Evolutionary conservation across 2,888 invertebrate genomes (phyloP).

Genomic region (Euzophera pinguis): DNA sequence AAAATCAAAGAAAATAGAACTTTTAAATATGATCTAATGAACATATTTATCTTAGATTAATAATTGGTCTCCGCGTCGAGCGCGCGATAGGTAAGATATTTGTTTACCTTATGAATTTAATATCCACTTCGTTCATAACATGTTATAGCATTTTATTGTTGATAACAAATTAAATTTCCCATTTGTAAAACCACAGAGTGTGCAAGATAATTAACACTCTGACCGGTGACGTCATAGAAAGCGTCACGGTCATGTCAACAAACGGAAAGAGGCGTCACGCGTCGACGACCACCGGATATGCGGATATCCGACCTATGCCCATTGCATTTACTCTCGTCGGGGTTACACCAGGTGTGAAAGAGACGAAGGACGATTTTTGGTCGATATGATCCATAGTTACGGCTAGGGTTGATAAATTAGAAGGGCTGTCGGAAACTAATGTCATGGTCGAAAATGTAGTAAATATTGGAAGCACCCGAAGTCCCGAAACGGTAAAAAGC

Average conservation of each 20-base stretch:
- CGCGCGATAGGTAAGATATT: too few relatives aligned
- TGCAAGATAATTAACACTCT: slow-evolving; percentile 17
- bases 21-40: too few relatives aligned
- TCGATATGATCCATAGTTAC: slow-evolving; percentile 15
- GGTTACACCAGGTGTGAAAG: slow-evolving; percentile 19
- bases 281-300: slow-evolving; percentile 56
- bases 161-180: not conserved
- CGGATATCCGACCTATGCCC: slow-evolving; percentile 60
- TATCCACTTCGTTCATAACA: too few relatives aligned
- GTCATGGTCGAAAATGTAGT: slow-evolving; percentile 1
- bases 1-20: too few relatives aligned
- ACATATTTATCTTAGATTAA: too few relatives aligned
- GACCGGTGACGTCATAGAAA: slow-evolving; percentile 44
- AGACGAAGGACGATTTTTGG: slow-evolving; percentile 24
- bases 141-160: not conserved
- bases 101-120: too few relatives aligned
- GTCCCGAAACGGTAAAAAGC: not conserved
- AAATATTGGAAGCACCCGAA: not conserved
- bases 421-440: not conserved
- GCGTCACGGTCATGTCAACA: slow-evolving; percentile 53
- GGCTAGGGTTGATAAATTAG: slow-evolving; percentile 11
- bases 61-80: too few relatives aligned
- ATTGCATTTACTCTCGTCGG: slow-evolving; percentile 28
- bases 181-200: not conserved
- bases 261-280: slow-evolving; percentile 71